These are phyloP conservation scores for Trachemys scripta DNA, from an alignment of 2,113 vertebrate genomes.

Conservation along the genomic window DNA sequence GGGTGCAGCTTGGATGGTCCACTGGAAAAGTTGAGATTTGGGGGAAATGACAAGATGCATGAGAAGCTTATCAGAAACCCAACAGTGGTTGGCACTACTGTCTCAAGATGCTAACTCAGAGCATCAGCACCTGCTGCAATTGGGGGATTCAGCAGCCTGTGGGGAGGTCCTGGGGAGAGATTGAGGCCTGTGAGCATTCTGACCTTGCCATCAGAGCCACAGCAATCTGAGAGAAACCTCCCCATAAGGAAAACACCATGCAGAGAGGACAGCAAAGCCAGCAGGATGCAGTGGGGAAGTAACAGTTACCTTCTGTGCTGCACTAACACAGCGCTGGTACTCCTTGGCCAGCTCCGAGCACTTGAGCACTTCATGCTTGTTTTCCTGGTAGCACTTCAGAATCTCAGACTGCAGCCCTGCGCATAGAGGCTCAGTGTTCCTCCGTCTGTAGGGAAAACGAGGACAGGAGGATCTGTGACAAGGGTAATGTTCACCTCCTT, in stretches of 20 bases:
- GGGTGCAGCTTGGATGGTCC: neutral
- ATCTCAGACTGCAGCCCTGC: conserved; percentile 88
- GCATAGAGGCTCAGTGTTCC: conserved; percentile 84
- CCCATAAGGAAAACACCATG: neutral
- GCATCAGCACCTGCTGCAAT: neutral
- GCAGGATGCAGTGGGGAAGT: neutral
- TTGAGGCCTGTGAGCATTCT: neutral
- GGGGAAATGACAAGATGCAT: neutral
- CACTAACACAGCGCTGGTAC: conserved; percentile 90
- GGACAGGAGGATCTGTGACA: neutral
- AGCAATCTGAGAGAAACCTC: neutral
- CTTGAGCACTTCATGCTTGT: conserved; percentile 86
- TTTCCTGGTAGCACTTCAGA: conserved; percentile 90
- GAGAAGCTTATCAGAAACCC: neutral
- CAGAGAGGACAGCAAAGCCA: conserved; percentile 41
- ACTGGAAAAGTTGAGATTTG: neutral
- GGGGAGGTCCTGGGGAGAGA: neutral
- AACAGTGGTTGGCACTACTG: rapidly evolving
- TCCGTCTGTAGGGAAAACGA: conserved; percentile 77
- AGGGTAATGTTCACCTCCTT: neutral
- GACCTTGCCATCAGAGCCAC: neutral
- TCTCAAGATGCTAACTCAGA: neutral
- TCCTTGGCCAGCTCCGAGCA: conserved; percentile 92
- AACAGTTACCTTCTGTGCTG: conserved; percentile 88
- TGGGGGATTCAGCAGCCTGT: neutral